Percentiles rank a stretch among this genome's conserved stretches.
Evolutionary conservation across 1,140 invertebrate genomes (phyloP).

Genomic region (Pectinophora gossypiella): DNA sequence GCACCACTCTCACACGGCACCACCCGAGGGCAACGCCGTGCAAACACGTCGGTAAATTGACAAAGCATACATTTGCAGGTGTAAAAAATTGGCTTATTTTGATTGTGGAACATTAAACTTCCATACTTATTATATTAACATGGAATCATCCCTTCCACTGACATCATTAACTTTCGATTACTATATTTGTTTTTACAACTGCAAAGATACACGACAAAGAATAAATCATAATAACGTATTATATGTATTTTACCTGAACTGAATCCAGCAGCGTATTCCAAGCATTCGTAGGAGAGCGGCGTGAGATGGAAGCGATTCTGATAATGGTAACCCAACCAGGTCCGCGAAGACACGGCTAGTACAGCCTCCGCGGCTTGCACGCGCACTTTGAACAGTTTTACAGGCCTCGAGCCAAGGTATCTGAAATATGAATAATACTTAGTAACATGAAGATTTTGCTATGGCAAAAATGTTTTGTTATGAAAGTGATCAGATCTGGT

Average conservation of each 20-base stretch:
- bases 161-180: too few relatives aligned
- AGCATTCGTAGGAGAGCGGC: conserved; percentile 95
- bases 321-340: conserved; percentile 99
- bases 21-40: conserved; percentile 40
- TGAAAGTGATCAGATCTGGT: conserved; percentile 60
- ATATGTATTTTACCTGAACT: conserved; percentile 88
- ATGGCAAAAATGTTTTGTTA: too few relatives aligned
- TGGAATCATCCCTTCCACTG: too few relatives aligned
- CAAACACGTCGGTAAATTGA: conserved; percentile 51
- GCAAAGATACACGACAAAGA: too few relatives aligned
- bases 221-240: too few relatives aligned
- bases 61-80: not conserved
- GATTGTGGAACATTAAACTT: too few relatives aligned
- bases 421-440: conserved; percentile 22
- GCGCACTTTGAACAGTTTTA: conserved; percentile 95
- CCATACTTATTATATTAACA: too few relatives aligned
- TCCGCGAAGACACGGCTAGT: conserved; percentile 97
- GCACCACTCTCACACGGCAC: conserved; percentile 42
- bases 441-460: not conserved
- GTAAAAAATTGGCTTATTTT: too few relatives aligned
- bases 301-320: conserved; percentile 98
- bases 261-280: conserved; percentile 99
- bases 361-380: conserved; percentile 98
- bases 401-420: conserved; percentile 95
- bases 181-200: too few relatives aligned